Conservation (phyloP, 2,113 vertebrate genomes). For the Callipepla squamata region DNA sequence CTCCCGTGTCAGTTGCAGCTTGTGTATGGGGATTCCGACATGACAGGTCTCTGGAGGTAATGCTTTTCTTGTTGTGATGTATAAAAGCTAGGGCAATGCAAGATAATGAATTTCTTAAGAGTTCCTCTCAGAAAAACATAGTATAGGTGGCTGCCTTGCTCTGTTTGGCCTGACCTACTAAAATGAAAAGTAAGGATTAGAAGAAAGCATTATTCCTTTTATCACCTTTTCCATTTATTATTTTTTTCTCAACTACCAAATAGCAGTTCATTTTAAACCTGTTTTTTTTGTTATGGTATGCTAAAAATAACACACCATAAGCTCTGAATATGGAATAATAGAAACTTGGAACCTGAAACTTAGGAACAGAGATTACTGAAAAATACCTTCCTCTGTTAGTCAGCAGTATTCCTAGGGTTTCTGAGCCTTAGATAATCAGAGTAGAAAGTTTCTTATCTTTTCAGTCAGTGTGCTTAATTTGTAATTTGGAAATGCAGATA, state of each 20-base stretch:
- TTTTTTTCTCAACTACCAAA: neutral
- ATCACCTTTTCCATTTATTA: neutral
- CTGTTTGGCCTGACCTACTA: neutral
- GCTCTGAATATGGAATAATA: neutral
- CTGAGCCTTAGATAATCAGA: neutral
- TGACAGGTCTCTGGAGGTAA: conserved; percentile 95
- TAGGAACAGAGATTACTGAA: neutral
- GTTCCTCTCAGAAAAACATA: neutral
- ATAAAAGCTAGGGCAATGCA: neutral
- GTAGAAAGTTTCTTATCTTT: neutral
- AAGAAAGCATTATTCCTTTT: neutral
- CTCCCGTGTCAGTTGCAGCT: conserved; percentile 95
- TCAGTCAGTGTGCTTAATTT: neutral
- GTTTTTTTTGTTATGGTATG: neutral
- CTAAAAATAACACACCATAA: neutral
- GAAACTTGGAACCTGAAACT: neutral
- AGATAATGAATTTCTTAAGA: rapidly evolving
- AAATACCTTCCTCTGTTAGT: neutral
- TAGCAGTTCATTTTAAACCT: neutral
- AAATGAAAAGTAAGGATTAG: neutral
- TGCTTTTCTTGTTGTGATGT: rapidly evolving
- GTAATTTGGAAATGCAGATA: neutral
- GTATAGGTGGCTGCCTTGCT: neutral
- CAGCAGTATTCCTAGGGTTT: neutral
- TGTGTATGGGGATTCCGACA: conserved; percentile 99